phyloP scores from a whole-genome alignment of 2,888 invertebrate genomes.

The Blera fallax region DNA sequence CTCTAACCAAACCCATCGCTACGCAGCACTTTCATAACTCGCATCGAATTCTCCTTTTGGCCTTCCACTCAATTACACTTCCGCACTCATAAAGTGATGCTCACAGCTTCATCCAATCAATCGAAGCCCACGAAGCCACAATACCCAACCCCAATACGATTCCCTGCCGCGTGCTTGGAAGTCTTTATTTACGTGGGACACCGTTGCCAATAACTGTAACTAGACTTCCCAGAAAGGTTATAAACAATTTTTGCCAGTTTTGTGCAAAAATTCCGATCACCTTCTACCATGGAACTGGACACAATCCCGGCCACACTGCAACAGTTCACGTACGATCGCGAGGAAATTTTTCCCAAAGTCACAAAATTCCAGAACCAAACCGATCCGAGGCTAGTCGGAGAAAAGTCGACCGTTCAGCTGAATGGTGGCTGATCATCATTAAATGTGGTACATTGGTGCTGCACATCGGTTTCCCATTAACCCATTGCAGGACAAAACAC shows the following conservation, averaged over 20 bases:
- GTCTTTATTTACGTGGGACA: slow-evolving; percentile 38
- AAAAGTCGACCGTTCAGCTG: neutral
- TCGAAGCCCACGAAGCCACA: slow-evolving; percentile 31
- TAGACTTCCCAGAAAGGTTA: slow-evolving; percentile 65
- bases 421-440: slow-evolving; percentile 53
- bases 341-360: slow-evolving; percentile 27
- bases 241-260: slow-evolving; percentile 61
- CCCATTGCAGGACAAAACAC: slow-evolving; percentile 69
- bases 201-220: slow-evolving; percentile 66
- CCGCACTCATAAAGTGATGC: slow-evolving; percentile 33
- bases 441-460: slow-evolving; percentile 71
- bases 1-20: too few species aligned
- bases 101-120: slow-evolving; percentile 53
- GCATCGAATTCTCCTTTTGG: neutral
- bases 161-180: slow-evolving; percentile 15
- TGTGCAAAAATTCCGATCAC: slow-evolving; percentile 57
- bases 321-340: slow-evolving; percentile 63
- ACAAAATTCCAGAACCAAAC: slow-evolving; percentile 47
- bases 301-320: slow-evolving; percentile 42
- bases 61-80: slow-evolving; percentile 30
- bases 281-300: slow-evolving; percentile 1
- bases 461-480: slow-evolving; percentile 72
- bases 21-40: neutral
- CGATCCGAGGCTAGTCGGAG: neutral
- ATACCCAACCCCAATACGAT: slow-evolving; percentile 30